Evolutionary conservation across 2,888 invertebrate genomes (phyloP).

Genomic region (Melikaiella ostensackeni): DNA sequence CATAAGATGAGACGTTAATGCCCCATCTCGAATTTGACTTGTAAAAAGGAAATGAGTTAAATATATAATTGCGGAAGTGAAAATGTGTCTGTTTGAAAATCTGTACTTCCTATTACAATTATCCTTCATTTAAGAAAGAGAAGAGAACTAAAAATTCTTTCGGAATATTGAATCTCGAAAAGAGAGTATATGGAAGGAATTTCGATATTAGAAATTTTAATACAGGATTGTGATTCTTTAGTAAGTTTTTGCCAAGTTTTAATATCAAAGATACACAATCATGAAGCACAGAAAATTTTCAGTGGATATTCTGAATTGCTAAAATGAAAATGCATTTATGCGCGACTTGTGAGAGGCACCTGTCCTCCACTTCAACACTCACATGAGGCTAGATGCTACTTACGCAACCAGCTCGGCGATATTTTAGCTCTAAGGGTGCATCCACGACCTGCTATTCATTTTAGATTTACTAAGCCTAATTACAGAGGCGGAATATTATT

Average conservation of each 20-base stretch:
- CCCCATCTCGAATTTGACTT: constrained; percentile 1
- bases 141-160: not conserved
- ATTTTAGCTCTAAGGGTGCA: constrained; percentile 70
- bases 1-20: constrained; percentile 44
- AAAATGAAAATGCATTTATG: constrained; percentile 47
- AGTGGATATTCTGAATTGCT: constrained; percentile 49
- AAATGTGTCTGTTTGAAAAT: not conserved
- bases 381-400: constrained; percentile 62
- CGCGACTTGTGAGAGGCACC: constrained; percentile 55
- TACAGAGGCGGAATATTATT: constrained; percentile 15
- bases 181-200: not conserved
- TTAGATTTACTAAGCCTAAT: constrained; percentile 23
- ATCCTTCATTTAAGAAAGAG: not conserved
- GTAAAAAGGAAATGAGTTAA: not conserved
- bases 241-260: not conserved
- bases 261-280: not conserved
- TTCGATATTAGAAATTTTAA: no score
- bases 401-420: constrained; percentile 70
- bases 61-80: not conserved
- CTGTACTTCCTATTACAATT: no score
- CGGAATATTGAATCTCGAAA: not conserved
- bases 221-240: not conserved
- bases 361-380: constrained; percentile 60
- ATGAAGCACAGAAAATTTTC: not conserved
- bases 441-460: constrained; percentile 48